These are phyloP conservation scores for Argyresthia goedartella DNA, from an alignment of 2,888 invertebrate genomes.

Conservation along the genomic window DNA sequence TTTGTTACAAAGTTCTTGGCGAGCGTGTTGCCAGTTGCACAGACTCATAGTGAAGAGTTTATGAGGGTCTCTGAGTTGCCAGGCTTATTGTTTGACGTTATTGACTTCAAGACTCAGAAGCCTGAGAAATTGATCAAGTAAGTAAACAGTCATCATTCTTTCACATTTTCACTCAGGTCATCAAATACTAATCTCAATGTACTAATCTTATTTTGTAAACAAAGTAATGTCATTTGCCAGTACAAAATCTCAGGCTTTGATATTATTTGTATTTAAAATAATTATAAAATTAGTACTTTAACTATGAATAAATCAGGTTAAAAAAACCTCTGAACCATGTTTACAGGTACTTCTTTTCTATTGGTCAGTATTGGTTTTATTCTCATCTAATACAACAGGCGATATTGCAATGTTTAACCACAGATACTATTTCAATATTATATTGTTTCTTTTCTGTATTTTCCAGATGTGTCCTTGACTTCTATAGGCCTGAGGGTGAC, in stretches of 20 bases:
- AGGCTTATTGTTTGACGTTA: conserved; percentile 67
- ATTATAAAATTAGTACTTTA: too few species aligned
- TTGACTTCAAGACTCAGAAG: conserved; percentile 69
- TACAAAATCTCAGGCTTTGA: too few species aligned
- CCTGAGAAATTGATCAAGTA: conserved; percentile 72
- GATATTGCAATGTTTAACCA: background rate
- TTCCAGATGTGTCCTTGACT: conserved; percentile 60
- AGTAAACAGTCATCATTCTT: conserved; percentile 21
- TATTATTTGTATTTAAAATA: too few species aligned
- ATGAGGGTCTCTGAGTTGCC: conserved; percentile 65
- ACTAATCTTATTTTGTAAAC: too few species aligned
- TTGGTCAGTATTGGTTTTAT: too few species aligned
- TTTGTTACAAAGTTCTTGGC: conserved; percentile 71
- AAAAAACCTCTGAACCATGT: too few species aligned
- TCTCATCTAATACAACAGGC: too few species aligned
- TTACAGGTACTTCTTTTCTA: too few species aligned
- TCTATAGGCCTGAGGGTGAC: conserved; percentile 23
- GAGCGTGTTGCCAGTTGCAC: conserved; percentile 59
- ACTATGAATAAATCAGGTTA: too few species aligned
- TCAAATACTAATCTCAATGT: too few species aligned
- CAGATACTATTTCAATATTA: background rate
- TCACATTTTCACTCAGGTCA: background rate
- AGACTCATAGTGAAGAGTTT: conserved; percentile 56
- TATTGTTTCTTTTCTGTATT: conserved; percentile 7
- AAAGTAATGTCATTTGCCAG: too few species aligned